These are phyloP conservation scores for Oncopodura yosiiana DNA, from an alignment of 1,140 invertebrate genomes.

Conservation along the genomic window DNA sequence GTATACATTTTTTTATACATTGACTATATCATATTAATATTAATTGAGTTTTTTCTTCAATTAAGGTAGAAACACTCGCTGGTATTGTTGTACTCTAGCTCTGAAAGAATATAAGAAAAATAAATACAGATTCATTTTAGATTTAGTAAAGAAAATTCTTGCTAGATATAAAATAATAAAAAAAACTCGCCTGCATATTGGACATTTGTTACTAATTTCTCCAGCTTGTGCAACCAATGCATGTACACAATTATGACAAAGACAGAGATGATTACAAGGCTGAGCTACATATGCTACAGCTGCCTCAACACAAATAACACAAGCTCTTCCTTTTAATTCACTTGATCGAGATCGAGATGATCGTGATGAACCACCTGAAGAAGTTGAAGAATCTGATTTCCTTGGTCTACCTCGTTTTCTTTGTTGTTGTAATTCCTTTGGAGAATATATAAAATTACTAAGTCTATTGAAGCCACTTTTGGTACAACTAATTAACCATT, in stretches of 20 bases:
- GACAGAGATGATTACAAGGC: conserved; percentile 32
- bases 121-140: not conserved
- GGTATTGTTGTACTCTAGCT: not conserved
- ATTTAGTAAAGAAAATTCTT: not conserved
- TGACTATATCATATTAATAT: not conserved
- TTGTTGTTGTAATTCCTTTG: no score
- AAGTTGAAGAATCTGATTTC: no score
- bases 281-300: conserved; percentile 21
- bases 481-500: not conserved
- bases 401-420: no score
- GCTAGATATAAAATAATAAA: conserved; percentile 7
- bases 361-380: no score
- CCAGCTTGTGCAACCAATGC: conserved; percentile 5
- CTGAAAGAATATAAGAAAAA: not conserved
- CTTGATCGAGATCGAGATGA: not conserved
- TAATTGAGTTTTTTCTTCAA: not conserved
- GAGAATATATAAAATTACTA: not conserved
- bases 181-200: conserved; percentile 29
- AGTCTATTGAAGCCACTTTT: not conserved
- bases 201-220: conserved; percentile 24
- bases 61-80: not conserved
- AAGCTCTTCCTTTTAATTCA: conserved; percentile 14
- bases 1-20: not conserved
- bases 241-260: conserved; percentile 23
- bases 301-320: conserved; percentile 26